Conservation (phyloP, 2,888 invertebrate species). For the Arctia plantaginis region DNA sequence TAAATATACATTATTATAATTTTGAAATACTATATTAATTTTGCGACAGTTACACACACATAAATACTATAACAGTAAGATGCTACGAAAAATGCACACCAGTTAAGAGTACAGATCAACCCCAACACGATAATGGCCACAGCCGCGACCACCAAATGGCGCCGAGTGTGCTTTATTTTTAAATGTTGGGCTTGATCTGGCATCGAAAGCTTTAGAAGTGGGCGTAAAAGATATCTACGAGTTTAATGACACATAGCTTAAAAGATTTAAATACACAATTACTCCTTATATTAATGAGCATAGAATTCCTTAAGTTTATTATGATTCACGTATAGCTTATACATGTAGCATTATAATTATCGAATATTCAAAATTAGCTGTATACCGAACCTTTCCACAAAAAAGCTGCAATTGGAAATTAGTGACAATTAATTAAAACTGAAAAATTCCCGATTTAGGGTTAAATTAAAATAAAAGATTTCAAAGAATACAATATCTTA, state of each 20-base stretch:
- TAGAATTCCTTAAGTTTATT: constrained; percentile 22
- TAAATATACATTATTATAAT: constrained; percentile 72
- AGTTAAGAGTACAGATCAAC: constrained; percentile 20
- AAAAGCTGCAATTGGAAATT: constrained; percentile 18
- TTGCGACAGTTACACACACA: constrained; percentile 46
- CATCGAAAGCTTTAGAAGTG: constrained; percentile 35
- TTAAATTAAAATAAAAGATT: not conserved
- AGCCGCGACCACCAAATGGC: not conserved
- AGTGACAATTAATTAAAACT: not conserved
- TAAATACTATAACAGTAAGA: constrained; percentile 33
- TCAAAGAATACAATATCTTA: not conserved
- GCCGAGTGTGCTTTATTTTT: not conserved
- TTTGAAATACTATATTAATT: constrained; percentile 63
- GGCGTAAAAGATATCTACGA: constrained; percentile 26
- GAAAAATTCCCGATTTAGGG: constrained; percentile 32
- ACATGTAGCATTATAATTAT: constrained; percentile 7
- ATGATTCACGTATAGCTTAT: constrained; percentile 13
- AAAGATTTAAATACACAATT: constrained; percentile 32
- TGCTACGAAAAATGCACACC: constrained; percentile 34
- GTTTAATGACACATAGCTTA: constrained; percentile 21
- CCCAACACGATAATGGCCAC: not conserved
- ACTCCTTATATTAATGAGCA: constrained; percentile 38
- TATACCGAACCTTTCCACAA: not conserved
- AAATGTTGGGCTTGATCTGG: constrained; percentile 4
- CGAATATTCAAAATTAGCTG: constrained; percentile 20